Evolutionary conservation across 2,797 vertebrate species (phyloP).

Genomic region (Prunella strophiata): DNA sequence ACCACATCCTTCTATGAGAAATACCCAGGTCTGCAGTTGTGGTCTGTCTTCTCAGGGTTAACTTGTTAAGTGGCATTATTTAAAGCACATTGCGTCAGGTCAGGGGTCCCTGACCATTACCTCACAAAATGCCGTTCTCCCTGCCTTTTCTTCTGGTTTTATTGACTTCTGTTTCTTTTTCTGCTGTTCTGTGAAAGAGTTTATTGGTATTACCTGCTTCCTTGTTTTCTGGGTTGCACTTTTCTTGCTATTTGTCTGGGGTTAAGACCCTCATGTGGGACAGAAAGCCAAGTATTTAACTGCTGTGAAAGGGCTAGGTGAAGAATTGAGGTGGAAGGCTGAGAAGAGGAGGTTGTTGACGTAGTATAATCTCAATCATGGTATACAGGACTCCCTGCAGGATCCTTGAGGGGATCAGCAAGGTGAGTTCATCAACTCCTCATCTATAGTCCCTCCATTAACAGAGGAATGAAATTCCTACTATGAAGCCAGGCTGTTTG

Average conservation of each 20-base stretch:
- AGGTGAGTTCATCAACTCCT: neutral
- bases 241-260: neutral
- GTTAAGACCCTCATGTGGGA: neutral
- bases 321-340: neutral
- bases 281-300: neutral
- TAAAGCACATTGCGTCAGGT: neutral
- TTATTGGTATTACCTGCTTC: neutral
- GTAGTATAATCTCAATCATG: neutral
- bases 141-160: neutral
- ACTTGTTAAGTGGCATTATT: neutral
- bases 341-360: neutral
- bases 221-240: neutral
- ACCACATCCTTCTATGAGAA: rapidly evolving
- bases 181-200: neutral
- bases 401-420: neutral
- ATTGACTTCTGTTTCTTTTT: neutral
- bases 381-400: neutral
- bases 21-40: neutral
- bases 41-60: neutral
- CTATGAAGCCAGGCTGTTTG: neutral
- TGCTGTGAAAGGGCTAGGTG: neutral
- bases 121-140: neutral
- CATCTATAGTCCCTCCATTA: neutral
- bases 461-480: neutral
- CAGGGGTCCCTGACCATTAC: neutral